Base-by-base conservation (phyloP, 2,797 vertebrate species). In the Rousettus madagascariensis region DNA sequence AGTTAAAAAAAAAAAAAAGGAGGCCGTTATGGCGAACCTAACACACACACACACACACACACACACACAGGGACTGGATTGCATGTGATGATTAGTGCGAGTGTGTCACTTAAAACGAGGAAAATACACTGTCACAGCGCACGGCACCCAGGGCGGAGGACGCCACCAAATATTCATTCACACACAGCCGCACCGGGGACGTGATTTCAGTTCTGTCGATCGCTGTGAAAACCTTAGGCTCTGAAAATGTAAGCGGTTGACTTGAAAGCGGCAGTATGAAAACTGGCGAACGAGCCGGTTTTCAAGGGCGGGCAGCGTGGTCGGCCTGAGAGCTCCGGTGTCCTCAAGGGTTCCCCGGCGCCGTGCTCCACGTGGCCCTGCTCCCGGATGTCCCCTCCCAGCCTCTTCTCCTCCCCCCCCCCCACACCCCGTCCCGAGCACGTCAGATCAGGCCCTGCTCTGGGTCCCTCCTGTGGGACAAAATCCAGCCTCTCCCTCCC, bases 311-410 rank as follows among this genome's bases (percentile, higher is more conserved):
- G 30, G 11, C 5, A 3, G 1, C 13, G 6, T 9, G 8, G 43
- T 20, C 61, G 46, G 3, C 20, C 26, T 55, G 3, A 20, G 69
- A 68, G 19, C 74, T 65, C 51, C 0, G 6, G 33, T 12, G 36
- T 91, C 75, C 77, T 59, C 26, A 36, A 41, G 49, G 15, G 24
- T 8, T 43, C 55, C 66, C 36, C 49, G 2, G 33, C 1, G 0
- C 43, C 2, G 0, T 30, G n/a, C 22, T 7, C 11, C 5, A 0
- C 15, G 2, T 17, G 19, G 63, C 49, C 19, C 49, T 59, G 38
- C 24, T 16, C 49, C 16, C 15, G 15, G 49, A 49, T 4, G 49
- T 3, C 15, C 2, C 41, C 36, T 82, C 3, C 16, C 17, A 17
- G 36, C 26, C 63, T 86, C 30, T 65, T 51, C 12, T n/a, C 16